Conservation (phyloP, 2,797 vertebrate genomes). For the Microctenopoma steveboyesi region DNA sequence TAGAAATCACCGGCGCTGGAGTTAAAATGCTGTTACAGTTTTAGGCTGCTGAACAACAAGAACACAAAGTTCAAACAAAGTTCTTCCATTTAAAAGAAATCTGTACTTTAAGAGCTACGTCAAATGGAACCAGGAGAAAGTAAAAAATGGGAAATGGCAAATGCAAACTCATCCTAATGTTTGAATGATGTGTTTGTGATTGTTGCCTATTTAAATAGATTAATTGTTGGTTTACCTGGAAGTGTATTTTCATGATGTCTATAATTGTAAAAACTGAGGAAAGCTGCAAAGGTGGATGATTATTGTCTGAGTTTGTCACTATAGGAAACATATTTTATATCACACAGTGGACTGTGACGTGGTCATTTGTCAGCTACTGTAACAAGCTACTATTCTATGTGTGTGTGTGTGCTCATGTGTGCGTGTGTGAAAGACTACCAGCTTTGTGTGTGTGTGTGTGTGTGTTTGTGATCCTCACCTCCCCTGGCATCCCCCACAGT, state of each 20-base stretch:
- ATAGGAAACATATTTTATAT: not conserved
- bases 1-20: constrained; percentile 27
- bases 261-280: not conserved
- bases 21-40: constrained; percentile 22
- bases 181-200: constrained; percentile 17
- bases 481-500: constrained; percentile 57
- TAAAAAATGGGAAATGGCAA: not conserved
- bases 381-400: not conserved
- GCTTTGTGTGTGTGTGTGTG: not conserved
- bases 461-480: constrained; percentile 41
- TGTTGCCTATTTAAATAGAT: not conserved
- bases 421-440: constrained; percentile 1
- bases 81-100: constrained; percentile 24
- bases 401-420: constrained; percentile 22
- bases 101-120: not conserved
- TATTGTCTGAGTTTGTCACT: not conserved
- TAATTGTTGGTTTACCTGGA: not conserved
- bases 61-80: constrained; percentile 56
- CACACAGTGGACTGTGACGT: not conserved
- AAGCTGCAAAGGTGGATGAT: not conserved
- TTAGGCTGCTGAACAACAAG: constrained; percentile 25
- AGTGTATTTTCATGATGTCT: not conserved
- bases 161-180: not conserved
- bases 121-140: not conserved
- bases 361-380: not conserved